A percentile compares a stretch with the other conserved stretches of the same genome.
phyloP scores from a whole-genome alignment of 2,113 vertebrate genomes.

The Hipposideros armiger region DNA sequence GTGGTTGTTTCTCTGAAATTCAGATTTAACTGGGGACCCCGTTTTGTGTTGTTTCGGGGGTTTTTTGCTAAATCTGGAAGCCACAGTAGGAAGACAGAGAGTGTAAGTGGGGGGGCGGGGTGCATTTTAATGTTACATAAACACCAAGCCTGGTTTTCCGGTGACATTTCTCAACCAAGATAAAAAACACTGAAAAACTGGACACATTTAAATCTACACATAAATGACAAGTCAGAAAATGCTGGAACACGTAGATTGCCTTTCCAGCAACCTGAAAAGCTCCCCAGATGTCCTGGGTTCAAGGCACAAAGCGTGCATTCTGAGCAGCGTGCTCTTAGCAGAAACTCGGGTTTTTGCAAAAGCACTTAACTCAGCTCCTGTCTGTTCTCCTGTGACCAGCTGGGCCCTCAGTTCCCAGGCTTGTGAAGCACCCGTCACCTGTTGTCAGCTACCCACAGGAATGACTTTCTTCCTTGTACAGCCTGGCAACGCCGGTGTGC shows the following conservation, averaged over 20 bases:
- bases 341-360: not conserved
- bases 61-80: not conserved
- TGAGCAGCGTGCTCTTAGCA: not conserved
- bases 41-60: not conserved
- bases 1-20: not conserved
- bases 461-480: accelerated
- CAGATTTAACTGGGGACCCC: accelerated
- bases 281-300: accelerated
- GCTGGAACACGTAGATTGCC: accelerated
- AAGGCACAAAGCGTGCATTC: accelerated
- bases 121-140: not conserved
- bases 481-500: accelerated
- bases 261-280: accelerated
- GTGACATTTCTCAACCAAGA: not conserved
- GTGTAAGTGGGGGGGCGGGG: accelerated
- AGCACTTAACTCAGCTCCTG: not conserved
- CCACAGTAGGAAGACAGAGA: not conserved
- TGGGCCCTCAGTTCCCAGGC: not conserved
- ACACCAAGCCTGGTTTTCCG: not conserved
- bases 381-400: not conserved
- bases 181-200: not conserved
- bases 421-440: not conserved
- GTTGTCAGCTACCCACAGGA: not conserved
- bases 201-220: not conserved
- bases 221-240: not conserved